phyloP scores from a whole-genome alignment of 2,797 vertebrate species.

The Lagodon rhomboides region DNA sequence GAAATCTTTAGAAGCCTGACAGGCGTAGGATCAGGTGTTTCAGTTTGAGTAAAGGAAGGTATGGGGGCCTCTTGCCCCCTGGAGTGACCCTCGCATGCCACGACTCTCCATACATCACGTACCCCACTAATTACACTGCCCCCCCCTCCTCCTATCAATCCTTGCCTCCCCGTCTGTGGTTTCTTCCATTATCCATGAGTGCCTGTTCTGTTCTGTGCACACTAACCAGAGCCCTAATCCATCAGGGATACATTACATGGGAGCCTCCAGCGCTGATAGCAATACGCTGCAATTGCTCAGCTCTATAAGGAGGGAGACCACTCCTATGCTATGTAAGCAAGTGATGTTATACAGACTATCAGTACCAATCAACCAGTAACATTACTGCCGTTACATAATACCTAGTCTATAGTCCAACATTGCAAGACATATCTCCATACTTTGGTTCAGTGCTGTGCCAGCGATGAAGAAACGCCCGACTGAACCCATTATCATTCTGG shows the following conservation, averaged over 20 bases:
- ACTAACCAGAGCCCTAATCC: slow-evolving; percentile 78
- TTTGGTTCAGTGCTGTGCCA: too few species aligned
- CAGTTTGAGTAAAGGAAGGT: slow-evolving; percentile 63
- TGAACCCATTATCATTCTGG: too few species aligned
- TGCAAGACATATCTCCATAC: too few species aligned
- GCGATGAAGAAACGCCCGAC: too few species aligned
- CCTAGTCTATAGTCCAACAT: too few species aligned
- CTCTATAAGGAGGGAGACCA: slow-evolving; percentile 44
- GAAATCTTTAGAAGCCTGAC: slow-evolving; percentile 60
- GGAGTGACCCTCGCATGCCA: slow-evolving; percentile 75
- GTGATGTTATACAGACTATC: slow-evolving; percentile 70
- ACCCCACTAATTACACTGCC: slow-evolving; percentile 77
- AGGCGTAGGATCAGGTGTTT: slow-evolving; percentile 78
- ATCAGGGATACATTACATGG: slow-evolving; percentile 80
- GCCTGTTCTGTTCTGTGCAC: slow-evolving; percentile 75
- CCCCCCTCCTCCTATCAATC: slow-evolving; percentile 41
- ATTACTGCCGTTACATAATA: slow-evolving; percentile 54
- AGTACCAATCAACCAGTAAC: slow-evolving; percentile 56
- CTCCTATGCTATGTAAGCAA: slow-evolving; percentile 64
- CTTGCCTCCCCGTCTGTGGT: slow-evolving; percentile 72
- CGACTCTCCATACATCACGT: slow-evolving; percentile 76
- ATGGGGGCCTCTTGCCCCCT: slow-evolving; percentile 73
- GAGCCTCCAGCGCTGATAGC: slow-evolving; percentile 59
- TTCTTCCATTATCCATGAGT: slow-evolving; percentile 79
- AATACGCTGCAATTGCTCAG: slow-evolving; percentile 59